These are phyloP conservation scores for Crocodylus rhombifer DNA, from an alignment of 2,797 vertebrate genomes.

Conservation along the genomic window DNA sequence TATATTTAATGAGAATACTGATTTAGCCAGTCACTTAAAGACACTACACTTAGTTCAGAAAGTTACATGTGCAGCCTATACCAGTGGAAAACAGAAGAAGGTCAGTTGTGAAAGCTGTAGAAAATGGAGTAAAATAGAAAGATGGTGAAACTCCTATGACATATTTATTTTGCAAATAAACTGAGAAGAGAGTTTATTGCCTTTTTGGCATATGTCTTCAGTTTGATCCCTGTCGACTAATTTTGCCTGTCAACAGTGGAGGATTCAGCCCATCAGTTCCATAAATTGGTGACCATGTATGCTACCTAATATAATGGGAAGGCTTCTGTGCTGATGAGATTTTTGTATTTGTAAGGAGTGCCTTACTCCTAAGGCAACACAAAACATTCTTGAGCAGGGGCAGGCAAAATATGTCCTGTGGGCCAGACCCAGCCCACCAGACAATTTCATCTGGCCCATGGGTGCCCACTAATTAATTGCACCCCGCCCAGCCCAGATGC, in stretches of 20 bases:
- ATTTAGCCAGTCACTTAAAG: background rate
- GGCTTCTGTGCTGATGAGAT: background rate
- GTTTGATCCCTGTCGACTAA: background rate
- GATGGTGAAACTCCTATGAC: too few species aligned
- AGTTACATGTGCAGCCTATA: background rate
- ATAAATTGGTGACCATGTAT: constrained; percentile 5
- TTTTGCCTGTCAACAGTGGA: constrained; percentile 10
- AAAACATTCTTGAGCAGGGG: too few species aligned
- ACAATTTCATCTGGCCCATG: too few species aligned
- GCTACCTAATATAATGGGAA: constrained; percentile 6
- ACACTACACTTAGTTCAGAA: background rate
- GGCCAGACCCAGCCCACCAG: too few species aligned
- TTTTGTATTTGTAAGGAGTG: background rate
- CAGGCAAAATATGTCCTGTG: too few species aligned
- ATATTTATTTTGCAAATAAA: background rate
- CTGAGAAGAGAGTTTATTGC: background rate
- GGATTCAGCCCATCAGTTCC: background rate
- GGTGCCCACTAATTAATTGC: too few species aligned
- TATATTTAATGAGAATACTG: background rate
- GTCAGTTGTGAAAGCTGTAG: background rate
- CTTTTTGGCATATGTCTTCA: constrained; percentile 11
- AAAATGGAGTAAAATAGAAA: fast-evolving
- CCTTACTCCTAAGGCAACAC: background rate
- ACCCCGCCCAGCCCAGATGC: too few species aligned
- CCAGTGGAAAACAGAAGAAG: background rate